These are phyloP conservation scores for Parazoanthus atlanticus DNA, from an alignment of 92 coral and sea anemone genomes.

Conservation along the genomic window DNA sequence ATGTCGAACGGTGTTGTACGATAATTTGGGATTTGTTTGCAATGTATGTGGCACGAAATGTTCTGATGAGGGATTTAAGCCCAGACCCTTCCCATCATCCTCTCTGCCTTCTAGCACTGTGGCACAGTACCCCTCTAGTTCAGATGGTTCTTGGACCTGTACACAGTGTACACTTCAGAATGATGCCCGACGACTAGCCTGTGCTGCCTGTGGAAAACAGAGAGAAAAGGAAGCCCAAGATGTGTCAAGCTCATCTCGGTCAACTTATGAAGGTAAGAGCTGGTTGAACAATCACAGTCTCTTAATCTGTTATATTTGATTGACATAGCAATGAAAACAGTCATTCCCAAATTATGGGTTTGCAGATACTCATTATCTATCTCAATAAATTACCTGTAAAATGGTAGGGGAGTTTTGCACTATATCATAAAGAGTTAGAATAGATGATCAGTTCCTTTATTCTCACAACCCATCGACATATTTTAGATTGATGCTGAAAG, in stretches of 20 bases:
- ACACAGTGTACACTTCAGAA: slow-evolving; percentile 81
- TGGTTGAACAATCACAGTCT: background rate
- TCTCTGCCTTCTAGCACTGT: slow-evolving; percentile 74
- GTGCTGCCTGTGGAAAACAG: slow-evolving; percentile 74
- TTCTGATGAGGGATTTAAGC: slow-evolving; percentile 91
- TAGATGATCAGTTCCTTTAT: too few relatives aligned
- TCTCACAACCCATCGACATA: background rate
- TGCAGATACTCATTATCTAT: too few relatives aligned
- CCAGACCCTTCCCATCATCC: slow-evolving; percentile 94
- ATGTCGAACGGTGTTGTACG: slow-evolving; percentile 89
- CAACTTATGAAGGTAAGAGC: slow-evolving; percentile 31
- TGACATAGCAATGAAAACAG: too few relatives aligned
- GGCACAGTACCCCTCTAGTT: slow-evolving; percentile 50
- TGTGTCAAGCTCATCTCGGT: background rate
- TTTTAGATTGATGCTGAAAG: too few relatives aligned
- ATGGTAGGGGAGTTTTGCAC: too few relatives aligned
- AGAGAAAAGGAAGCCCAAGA: slow-evolving; percentile 33
- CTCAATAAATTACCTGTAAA: too few relatives aligned
- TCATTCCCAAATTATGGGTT: too few relatives aligned
- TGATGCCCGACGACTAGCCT: slow-evolving; percentile 53
- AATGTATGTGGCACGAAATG: slow-evolving; percentile 87
- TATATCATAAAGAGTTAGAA: too few relatives aligned
- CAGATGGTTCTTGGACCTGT: slow-evolving; percentile 82
- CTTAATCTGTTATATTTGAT: too few relatives aligned
- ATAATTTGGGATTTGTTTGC: slow-evolving; percentile 75